Evolutionary conservation across 2,888 invertebrate genomes (phyloP), one percentile per base, ranked within the genome.

Genomic region (Sinohyriopsis cumingii): DNA sequence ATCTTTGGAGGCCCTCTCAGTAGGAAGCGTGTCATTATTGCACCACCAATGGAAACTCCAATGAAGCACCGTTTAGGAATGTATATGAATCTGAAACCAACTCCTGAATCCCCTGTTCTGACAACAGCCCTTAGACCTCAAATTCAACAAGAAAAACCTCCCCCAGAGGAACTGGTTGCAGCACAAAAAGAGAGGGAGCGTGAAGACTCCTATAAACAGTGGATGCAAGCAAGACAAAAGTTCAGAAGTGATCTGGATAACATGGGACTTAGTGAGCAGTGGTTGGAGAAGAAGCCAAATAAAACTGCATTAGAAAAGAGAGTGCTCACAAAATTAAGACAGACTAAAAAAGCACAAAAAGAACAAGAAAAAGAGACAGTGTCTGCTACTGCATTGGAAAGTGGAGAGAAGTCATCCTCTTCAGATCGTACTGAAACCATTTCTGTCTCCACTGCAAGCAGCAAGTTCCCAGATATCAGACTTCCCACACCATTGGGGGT

Each of bases 1-100:
- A 84, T 88, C 66, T 89, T 87, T 84, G 87, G 88, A 28, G 85
- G 82, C 0, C 87, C 89, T 2, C 69, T 79, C 5, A 86, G 84
- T 70, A 71, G 89, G 25, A 86, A 84, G 65, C 77, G 88, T 63
- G 79, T 83, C 0, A 81, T 87, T 67, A 69, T 84, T 55, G 88
- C 88, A 7, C 86, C 87, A 54, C 84, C 86, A 0, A 87, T 87
- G 86, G 84, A 87, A 75, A 80, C 80, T n/a, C 84, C 82, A 5
- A 57, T 82, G 55, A 85, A 84, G 70, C 84, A 85, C 55, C 72
- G 83, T 70, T 77, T 85, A 22, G 86, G 85, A 0, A 12, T 82
- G 54, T 86, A 85, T 69, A 33, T 73, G 1, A 67, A 74, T 53
- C 67, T 69, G 65, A 80, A 68, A 69, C 62, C 73, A 25, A 71